These are phyloP conservation scores for Drosophila helvetica DNA, from an alignment of 2,888 invertebrate species.

Conservation along the genomic window DNA sequence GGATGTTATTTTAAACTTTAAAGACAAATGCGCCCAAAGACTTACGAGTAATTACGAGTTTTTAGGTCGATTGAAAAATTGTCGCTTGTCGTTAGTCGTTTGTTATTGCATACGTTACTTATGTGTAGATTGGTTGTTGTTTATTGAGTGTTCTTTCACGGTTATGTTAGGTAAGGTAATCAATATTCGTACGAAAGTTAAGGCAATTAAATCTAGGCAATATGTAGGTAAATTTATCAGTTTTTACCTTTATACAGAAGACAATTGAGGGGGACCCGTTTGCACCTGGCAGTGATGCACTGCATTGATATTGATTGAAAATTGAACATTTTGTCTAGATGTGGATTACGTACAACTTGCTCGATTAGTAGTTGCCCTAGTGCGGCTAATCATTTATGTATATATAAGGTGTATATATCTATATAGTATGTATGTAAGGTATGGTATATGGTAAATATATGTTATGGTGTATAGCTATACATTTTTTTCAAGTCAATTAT, in stretches of 20 bases:
- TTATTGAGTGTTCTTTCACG: conserved; percentile 31
- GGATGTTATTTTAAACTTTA: conserved; percentile 16
- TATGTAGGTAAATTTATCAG: conserved; percentile 21
- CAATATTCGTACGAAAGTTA: conserved; percentile 38
- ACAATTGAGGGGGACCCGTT: conserved; percentile 70
- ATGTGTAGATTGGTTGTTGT: conserved; percentile 50
- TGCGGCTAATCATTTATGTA: conserved; percentile 34
- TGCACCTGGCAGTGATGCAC: conserved; percentile 77
- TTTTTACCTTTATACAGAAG: conserved; percentile 55
- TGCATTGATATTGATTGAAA: conserved; percentile 68
- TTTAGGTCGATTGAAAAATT: conserved; percentile 51
- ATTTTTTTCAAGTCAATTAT: conserved; percentile 53
- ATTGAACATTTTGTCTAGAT: conserved; percentile 41
- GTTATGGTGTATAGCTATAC: conserved; percentile 23
- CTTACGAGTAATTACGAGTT: conserved; percentile 21
- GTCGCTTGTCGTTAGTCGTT: conserved; percentile 47
- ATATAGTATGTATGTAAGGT: conserved; percentile 1
- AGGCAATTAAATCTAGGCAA: conserved; percentile 43
- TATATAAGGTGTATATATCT: conserved; percentile 28
- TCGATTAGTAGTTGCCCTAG: conserved; percentile 54
- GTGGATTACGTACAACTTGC: conserved; percentile 27
- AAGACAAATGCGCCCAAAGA: conserved; percentile 40
- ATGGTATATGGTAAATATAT: no score
- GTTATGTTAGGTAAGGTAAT: neutral
- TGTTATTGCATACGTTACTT: conserved; percentile 71